Base-by-base conservation (phyloP, 2,888 invertebrate genomes). In the Drosophila phalerata region DNA sequence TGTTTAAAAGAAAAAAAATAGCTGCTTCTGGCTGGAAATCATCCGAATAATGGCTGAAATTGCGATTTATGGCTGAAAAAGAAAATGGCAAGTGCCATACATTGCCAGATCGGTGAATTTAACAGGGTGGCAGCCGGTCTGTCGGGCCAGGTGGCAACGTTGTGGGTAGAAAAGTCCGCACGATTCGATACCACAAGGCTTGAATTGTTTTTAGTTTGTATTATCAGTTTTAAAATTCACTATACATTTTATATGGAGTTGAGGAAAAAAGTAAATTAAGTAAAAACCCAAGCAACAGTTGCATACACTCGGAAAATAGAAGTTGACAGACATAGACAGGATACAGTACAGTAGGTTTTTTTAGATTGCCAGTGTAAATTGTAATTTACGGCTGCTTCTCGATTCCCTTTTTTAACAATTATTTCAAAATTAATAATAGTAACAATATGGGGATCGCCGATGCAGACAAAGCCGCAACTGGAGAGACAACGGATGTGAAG, bases 371-470 rank as follows among this genome's bases (percentile, higher is more conserved):
- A 22, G 25, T 42, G 34, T 2, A 77, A 74, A 58, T 77, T 60
- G 25, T 48, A 60, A 51, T 58, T 49, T 2, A 37, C 40, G 17
- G 30, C 43, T 8, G n/a, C 43, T 58, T 5, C 30, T 2, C 9
- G 42, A 13, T 13, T 61, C 22, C 13, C 10, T 3, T 45, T 45
- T 37, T 13, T 25, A 4, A 30, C 19, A 40, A 28, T 38, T 13
- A 25, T 10, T 42, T 37, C 40, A 2, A 60, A 49, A 68, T 62
- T 69, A 8, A 13, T 8, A 17, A 28, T 25, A 38, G 9, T 9
- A n/a, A 37, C 15, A 56, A 25, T 30, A 76, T 76, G 75, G 79
- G 69, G 8, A 57, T 64, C 13, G 79, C 75, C 5, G 64, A 56
- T 1, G 34, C 38, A 5, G 58, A 56, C 3, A 73, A 64, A 15